phyloP scores from a whole-genome alignment of 2,888 invertebrate species.

The Belgica antarctica region DNA sequence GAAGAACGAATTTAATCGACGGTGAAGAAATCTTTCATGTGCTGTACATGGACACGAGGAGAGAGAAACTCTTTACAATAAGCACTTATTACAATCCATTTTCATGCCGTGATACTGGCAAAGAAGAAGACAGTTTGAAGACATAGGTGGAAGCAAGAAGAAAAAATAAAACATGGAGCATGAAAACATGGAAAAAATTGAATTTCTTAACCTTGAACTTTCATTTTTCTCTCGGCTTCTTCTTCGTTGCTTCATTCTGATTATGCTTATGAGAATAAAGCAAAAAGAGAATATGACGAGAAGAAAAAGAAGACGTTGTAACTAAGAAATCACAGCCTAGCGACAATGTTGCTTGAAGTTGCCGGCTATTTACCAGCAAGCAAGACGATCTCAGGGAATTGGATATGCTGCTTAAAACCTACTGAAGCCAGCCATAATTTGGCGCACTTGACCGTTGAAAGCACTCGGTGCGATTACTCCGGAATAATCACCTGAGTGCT shows the following conservation, averaged over 20 bases:
- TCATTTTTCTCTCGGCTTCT: constrained; percentile 36
- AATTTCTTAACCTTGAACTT: constrained; percentile 43
- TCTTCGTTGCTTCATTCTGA: constrained; percentile 25
- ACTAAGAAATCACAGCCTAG: neutral
- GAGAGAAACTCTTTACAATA: constrained; percentile 27
- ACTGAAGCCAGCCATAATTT: too few species aligned
- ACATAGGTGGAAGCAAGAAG: constrained; percentile 20
- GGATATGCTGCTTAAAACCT: neutral
- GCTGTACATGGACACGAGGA: neutral
- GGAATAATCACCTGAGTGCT: neutral
- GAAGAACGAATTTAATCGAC: neutral
- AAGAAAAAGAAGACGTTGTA: neutral
- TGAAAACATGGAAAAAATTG: constrained; percentile 33
- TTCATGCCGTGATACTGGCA: neutral
- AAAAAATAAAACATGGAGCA: constrained; percentile 18
- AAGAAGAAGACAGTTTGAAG: neutral
- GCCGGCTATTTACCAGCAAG: too few species aligned
- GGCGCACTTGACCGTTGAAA: constrained; percentile 24
- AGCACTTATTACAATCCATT: neutral
- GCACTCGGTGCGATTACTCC: neutral
- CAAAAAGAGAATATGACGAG: neutral
- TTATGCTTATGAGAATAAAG: constrained; percentile 25
- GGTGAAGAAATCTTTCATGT: neutral
- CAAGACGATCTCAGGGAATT: neutral
- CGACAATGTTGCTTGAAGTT: neutral